A percentile compares a stretch with the other conserved stretches of the same genome.
These are phyloP conservation scores for Mesoligia furuncula DNA, from an alignment of 2,888 invertebrate species.

Conservation along the genomic window DNA sequence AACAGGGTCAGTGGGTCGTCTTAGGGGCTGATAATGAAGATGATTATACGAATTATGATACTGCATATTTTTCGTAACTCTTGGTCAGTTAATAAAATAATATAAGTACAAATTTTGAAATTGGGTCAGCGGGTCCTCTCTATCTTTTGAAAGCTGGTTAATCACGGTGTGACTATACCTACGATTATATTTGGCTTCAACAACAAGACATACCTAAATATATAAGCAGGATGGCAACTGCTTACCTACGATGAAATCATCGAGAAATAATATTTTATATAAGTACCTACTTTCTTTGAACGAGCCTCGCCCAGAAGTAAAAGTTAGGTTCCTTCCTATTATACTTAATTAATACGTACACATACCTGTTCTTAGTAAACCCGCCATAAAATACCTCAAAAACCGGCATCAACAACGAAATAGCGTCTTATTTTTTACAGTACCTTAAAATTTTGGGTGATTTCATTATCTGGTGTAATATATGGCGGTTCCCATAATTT, in stretches of 20 bases:
- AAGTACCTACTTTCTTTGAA: background rate
- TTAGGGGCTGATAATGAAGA: too few relatives aligned
- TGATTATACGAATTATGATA: too few relatives aligned
- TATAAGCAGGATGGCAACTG: background rate
- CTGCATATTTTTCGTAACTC: background rate
- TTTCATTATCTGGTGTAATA: constrained; percentile 78
- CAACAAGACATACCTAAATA: background rate
- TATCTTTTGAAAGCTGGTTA: background rate
- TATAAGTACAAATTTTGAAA: background rate
- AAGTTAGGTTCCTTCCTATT: background rate
- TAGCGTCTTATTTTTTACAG: background rate
- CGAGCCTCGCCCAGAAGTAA: background rate
- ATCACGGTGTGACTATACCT: background rate
- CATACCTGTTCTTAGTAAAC: background rate
- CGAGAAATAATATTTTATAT: constrained; percentile 2
- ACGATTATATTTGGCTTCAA: background rate
- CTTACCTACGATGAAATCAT: background rate
- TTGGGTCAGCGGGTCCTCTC: background rate
- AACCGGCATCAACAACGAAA: constrained; percentile 26
- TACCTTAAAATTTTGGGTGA: constrained; percentile 88
- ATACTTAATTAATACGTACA: background rate
- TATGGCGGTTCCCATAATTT: constrained; percentile 95
- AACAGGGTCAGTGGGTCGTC: too few relatives aligned
- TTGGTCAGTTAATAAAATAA: background rate
- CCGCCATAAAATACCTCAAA: background rate